Base-by-base conservation (phyloP, 2,888 invertebrate species). In the Drosophila glabriapex region DNA sequence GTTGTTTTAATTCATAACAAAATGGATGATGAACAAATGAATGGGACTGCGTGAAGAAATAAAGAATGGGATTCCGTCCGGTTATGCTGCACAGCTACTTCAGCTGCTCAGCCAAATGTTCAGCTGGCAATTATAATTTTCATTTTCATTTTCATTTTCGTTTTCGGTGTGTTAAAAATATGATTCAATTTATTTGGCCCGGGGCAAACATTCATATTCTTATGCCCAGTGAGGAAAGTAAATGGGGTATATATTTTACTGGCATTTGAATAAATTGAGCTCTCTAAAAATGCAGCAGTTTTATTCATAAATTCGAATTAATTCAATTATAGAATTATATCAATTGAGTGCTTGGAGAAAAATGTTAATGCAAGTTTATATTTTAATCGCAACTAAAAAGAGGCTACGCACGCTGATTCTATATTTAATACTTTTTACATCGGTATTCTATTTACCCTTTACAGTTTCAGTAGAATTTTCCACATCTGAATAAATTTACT, bases 71-170 rank as follows among this genome's bases (percentile, higher is more conserved):
- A 49, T 46, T 22, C 35, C 35, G 35, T 35, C 35, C 37, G 19
- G 19, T 14, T 28, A 9, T 39, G n/a, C 1, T 55, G 35, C 25
- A 12, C 56, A 39, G 28, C 39, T n/a, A 29, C 39, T 56, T 29
- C 41, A 16, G 62, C 31, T 71, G 68, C 50, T 62, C 33, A 29
- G 62, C 71, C 71, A 85, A 85, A 72, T 80, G 75, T 83, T 82
- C 89, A 76, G 84, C 73, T 90, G 89, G 86, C 89, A 86, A 86
- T 86, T 86, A 86, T 86, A 90, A 90, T 90, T 90, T 78, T 84
- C 87, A 89, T 25, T 46, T 43, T 22, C 43, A 84, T 82, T 70
- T 65, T 70, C 3, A 16, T 41, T 58, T 41, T 58, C 29, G 9
- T 58, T 41, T 58, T 29, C 3, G 16, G 16, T 76, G 80, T 77